A percentile compares a stretch with the other conserved stretches of the same genome.
Evolutionary conservation across 2,797 vertebrate genomes (phyloP).

Genomic region (Crypturellus tataupa): DNA sequence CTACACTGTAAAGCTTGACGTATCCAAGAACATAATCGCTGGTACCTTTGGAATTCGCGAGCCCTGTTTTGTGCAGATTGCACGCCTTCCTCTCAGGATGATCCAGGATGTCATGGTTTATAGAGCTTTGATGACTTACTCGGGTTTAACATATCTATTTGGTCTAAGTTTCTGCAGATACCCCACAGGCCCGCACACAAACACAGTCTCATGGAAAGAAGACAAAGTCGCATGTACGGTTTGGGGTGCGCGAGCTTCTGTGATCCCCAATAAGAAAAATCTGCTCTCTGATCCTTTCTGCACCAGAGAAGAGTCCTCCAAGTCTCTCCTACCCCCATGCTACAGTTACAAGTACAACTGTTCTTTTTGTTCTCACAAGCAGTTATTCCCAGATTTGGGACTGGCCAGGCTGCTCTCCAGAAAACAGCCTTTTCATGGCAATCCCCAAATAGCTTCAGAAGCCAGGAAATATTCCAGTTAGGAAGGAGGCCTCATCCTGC

Average conservation of each 20-base stretch:
- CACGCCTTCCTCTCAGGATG: not conserved
- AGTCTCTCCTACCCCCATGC: not conserved
- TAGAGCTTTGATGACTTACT: not conserved
- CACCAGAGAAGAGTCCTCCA: not conserved
- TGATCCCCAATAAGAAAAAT: not conserved
- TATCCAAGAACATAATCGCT: not conserved
- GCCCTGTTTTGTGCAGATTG: not conserved
- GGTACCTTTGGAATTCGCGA: not conserved
- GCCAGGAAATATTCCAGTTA: slow-evolving; percentile 44
- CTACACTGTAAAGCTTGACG: not conserved
- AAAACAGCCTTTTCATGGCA: not conserved
- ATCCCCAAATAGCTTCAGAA: slow-evolving; percentile 38
- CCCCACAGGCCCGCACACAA: not conserved
- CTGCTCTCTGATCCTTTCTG: not conserved
- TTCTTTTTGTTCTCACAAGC: not conserved
- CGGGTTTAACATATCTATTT: not conserved
- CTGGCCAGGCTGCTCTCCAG: slow-evolving; percentile 34
- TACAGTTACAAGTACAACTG: not conserved
- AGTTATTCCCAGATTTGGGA: slow-evolving; percentile 48
- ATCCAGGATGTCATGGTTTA: not conserved
- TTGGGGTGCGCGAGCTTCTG: not conserved
- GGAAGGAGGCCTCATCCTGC: slow-evolving; percentile 38
- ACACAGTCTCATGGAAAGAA: not conserved
- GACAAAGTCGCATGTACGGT: not conserved
- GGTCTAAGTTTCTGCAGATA: not conserved